Evolutionary conservation across 1,140 invertebrate species (phyloP).

Genomic region (Drosophila asahinai): DNA sequence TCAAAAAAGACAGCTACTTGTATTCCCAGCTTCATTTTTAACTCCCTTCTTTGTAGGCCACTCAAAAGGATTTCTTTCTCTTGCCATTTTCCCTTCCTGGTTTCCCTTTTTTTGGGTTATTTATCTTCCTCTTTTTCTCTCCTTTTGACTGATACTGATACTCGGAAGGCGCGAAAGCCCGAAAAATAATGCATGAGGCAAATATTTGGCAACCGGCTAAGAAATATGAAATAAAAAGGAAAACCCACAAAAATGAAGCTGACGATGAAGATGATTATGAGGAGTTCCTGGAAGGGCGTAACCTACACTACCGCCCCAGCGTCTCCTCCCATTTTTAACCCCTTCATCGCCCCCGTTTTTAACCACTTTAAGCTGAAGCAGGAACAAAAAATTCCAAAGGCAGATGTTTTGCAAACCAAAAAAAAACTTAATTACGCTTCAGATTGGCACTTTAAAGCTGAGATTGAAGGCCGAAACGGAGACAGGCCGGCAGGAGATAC

Average conservation of each 20-base stretch:
- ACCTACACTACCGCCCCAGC: conserved; percentile 20
- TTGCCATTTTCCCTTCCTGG: conserved; percentile 4
- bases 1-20: background rate
- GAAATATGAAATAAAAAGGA: conserved; percentile 4
- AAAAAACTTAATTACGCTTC: conserved; percentile 75
- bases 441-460: conserved; percentile 64
- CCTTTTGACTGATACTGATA: conserved; percentile 16
- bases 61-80: conserved; percentile 10
- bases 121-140: conserved; percentile 12
- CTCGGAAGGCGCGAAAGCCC: conserved; percentile 10
- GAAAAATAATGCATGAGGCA: conserved; percentile 41
- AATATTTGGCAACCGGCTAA: conserved; percentile 47
- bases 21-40: background rate
- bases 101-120: conserved; percentile 10
- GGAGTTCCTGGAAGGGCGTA: conserved; percentile 59
- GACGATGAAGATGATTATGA: conserved; percentile 28
- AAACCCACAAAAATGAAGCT: conserved; percentile 11
- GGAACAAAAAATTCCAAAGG: conserved; percentile 46
- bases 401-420: conserved; percentile 68
- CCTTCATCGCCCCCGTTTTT: background rate
- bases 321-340: conserved; percentile 5
- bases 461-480: conserved; percentile 75
- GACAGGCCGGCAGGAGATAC: conserved; percentile 7
- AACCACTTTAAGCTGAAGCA: conserved; percentile 53
- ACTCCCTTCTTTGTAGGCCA: background rate